Evolutionary conservation across 2,888 invertebrate genomes (phyloP).

Genomic region (Timema cristinae): DNA sequence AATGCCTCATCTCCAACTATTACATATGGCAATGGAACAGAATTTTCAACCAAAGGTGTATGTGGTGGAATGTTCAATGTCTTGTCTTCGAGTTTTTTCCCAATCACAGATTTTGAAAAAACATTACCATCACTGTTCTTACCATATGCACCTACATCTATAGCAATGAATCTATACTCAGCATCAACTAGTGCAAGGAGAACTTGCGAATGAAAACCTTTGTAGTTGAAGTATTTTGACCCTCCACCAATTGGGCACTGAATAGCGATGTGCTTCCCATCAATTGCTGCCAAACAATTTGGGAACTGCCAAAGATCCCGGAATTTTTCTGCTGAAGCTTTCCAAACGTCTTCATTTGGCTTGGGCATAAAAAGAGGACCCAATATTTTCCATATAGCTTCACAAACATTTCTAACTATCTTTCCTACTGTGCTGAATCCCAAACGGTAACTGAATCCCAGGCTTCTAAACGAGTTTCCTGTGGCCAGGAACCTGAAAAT

Average conservation of each 20-base stretch:
- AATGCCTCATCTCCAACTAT: slow-evolving; percentile 18
- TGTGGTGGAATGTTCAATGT: slow-evolving; percentile 15
- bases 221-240: slow-evolving; percentile 39
- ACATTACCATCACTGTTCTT: slow-evolving; percentile 19
- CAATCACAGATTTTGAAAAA: slow-evolving; percentile 14
- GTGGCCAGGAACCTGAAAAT: slow-evolving; percentile 9
- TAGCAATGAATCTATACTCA: slow-evolving; percentile 9
- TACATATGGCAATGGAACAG: background rate
- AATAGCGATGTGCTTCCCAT: slow-evolving; percentile 22
- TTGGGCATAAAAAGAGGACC: background rate
- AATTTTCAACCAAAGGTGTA: background rate
- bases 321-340: slow-evolving; percentile 34
- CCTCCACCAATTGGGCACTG: slow-evolving; percentile 37
- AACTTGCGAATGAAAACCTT: slow-evolving; percentile 39
- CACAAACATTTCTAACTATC: too few relatives aligned
- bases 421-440: background rate
- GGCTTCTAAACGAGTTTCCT: background rate
- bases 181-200: slow-evolving; percentile 19
- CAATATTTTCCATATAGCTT: background rate
- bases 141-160: slow-evolving; percentile 23
- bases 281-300: slow-evolving; percentile 38
- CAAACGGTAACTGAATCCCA: too few relatives aligned
- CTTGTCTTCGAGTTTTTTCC: slow-evolving; percentile 5
- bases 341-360: slow-evolving; percentile 36
- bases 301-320: slow-evolving; percentile 40